Percentiles rank a stretch among this genome's conserved stretches.
Conservation (phyloP, 2,888 invertebrate genomes). For the Notodonta dromedarius region DNA sequence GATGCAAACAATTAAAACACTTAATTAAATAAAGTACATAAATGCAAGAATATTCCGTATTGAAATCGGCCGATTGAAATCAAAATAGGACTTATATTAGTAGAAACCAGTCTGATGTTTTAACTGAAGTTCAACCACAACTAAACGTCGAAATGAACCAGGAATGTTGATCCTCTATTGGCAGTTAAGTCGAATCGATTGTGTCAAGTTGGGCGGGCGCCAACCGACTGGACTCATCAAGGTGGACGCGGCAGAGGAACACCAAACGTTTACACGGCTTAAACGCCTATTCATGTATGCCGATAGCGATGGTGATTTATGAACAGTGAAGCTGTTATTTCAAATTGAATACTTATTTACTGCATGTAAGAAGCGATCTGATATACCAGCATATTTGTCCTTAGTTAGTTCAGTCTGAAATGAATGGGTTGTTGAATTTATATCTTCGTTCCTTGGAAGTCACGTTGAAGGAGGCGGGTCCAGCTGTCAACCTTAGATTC, state of each 20-base stretch:
- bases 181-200: conserved; percentile 53
- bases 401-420: too few species aligned
- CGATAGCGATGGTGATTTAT: background rate
- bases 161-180: conserved; percentile 37
- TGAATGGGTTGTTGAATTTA: too few species aligned
- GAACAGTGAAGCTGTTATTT: background rate
- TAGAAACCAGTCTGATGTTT: background rate
- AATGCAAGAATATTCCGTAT: too few species aligned
- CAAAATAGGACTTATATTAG: background rate
- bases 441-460: too few species aligned
- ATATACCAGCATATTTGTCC: too few species aligned
- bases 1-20: conserved; percentile 6
- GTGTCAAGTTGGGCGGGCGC: conserved; percentile 52
- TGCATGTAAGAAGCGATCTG: too few species aligned
- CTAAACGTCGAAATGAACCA: background rate
- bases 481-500: too few species aligned
- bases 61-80: background rate
- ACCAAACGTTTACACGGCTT: conserved; percentile 41
- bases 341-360: background rate
- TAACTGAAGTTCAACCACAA: background rate
- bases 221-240: conserved; percentile 58
- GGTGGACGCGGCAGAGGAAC: conserved; percentile 50
- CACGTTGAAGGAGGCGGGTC: too few species aligned
- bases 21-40: background rate
- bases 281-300: conserved; percentile 30